Base-by-base conservation (phyloP, 2,113 vertebrate genomes). In the Cichladusa arquata region DNA sequence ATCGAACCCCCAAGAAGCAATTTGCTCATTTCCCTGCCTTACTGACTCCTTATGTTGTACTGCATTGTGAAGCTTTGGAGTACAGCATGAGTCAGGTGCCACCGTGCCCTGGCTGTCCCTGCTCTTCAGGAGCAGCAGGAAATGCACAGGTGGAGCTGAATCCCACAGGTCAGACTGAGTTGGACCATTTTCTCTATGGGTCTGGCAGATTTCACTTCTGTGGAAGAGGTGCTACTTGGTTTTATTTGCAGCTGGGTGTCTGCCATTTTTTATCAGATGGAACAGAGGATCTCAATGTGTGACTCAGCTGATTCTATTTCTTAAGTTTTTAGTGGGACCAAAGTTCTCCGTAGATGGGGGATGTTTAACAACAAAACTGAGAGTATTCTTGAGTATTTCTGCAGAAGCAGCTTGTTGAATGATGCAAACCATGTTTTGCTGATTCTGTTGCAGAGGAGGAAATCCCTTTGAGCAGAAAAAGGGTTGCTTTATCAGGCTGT, bases 21-120 rank as follows among this genome's bases (percentile, higher is more conserved):
- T 6, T 61, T 80, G n/a, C 47, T 78, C 25, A 7, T 88, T 85
- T 56, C 48, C 44, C 34, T 81, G 61, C 47, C 34, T 48, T 50
- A 50, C 14, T 0, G 2, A 28, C 45, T 42, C 2, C 1, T 58
- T 66, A 4, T 6, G 19, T 54, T 71, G 48, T 69, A 3, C n/a
- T 24, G 6, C 40, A 70, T 1, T 0, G 0, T 28, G 57, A 36
- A 73, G 31, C n/a, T 3, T 4, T 15, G 23, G 40, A 31, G 24
- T 25, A 14, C n/a, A 48, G 78, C 36, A 1, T 7, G 14, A 3
- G 2, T 24, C n/a, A 31, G 47, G 51, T 78, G 69, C 10, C 44
- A 4, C 5, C 40, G 36, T 36, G 2, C 40, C 61, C 51, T 66
- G 58, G 45, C 16, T 81, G 38, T 78, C 47, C 6, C 50, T 70